Evolutionary conservation across 2,113 vertebrate genomes (phyloP).

Genomic region (Oreochromis aureus): DNA sequence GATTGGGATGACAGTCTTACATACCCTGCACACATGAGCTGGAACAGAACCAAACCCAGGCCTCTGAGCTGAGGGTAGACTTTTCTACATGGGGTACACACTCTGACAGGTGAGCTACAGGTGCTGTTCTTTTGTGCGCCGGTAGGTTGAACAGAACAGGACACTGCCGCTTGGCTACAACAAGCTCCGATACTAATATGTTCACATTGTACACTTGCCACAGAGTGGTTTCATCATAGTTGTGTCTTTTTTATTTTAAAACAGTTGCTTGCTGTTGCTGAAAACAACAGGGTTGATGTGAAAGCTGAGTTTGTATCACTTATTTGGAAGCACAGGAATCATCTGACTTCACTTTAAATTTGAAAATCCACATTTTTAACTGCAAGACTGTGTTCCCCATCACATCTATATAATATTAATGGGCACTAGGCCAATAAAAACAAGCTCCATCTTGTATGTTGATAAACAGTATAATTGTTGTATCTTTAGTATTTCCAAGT

Average conservation of each 20-base stretch:
- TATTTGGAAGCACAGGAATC: not conserved
- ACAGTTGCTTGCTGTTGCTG: not conserved
- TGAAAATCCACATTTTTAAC: not conserved
- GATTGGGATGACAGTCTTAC: not conserved
- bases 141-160: not conserved
- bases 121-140: not conserved
- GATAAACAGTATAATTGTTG: not conserved
- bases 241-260: not conserved
- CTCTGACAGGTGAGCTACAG: not conserved
- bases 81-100: not conserved
- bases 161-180: not conserved
- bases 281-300: not conserved
- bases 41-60: not conserved
- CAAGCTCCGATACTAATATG: not conserved
- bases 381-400: not conserved
- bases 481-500: not conserved
- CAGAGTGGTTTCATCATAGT: not conserved
- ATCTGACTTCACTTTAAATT: not conserved
- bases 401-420: not conserved
- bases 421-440: not conserved
- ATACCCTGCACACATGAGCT: not conserved
- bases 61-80: not conserved
- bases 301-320: not conserved
- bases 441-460: not conserved
- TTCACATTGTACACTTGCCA: not conserved